phyloP scores from a whole-genome alignment of 2,888 invertebrate genomes.

The Abrostola triplasia region DNA sequence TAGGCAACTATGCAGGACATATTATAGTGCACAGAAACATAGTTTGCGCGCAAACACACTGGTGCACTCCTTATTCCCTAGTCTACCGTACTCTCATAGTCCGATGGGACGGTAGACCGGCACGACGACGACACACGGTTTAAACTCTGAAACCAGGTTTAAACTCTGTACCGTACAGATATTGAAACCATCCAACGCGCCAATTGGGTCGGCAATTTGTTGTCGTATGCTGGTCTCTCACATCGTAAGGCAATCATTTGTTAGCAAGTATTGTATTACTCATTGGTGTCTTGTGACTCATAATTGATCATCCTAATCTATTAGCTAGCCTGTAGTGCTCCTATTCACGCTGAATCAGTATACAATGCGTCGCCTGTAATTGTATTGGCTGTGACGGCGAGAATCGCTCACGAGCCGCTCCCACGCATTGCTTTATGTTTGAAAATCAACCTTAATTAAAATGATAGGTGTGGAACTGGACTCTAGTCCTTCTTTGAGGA shows the following conservation, averaged over 20 bases:
- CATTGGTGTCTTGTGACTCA: not conserved
- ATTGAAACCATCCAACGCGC: no score
- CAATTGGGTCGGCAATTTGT: no score
- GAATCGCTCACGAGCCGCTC: not conserved
- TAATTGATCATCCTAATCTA: not conserved
- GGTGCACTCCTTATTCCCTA: no score
- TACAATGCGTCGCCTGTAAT: not conserved
- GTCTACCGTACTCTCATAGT: no score
- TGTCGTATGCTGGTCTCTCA: not conserved
- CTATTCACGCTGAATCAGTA: not conserved
- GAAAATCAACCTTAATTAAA: not conserved
- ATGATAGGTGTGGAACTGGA: not conserved
- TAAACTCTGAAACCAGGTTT: no score
- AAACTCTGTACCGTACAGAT: no score
- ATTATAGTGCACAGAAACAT: no score
- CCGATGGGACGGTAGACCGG: no score
- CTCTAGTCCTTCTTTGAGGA: no score
- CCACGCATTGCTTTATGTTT: not conserved
- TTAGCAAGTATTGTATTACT: not conserved
- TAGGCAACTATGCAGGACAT: no score
- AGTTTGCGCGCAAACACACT: no score
- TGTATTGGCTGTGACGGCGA: not conserved
- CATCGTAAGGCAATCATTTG: not conserved
- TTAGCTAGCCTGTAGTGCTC: not conserved
- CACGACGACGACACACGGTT: no score